phyloP scores from a whole-genome alignment of 1,140 invertebrate species.

The Scaptomyza hsui region DNA sequence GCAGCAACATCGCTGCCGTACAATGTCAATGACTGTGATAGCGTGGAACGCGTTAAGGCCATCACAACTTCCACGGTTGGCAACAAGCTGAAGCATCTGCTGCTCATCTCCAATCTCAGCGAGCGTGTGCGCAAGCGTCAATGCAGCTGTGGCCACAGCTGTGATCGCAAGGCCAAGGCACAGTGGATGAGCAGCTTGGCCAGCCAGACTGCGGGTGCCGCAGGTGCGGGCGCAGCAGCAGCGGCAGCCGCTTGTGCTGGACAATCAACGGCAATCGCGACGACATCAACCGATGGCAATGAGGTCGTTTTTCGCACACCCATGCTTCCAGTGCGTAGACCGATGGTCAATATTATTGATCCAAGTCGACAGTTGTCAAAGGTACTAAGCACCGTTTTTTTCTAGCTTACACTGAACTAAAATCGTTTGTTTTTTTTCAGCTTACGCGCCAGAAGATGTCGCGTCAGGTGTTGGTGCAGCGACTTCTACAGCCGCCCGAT shows the following conservation, averaged over 20 bases:
- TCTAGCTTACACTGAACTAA: too few species aligned
- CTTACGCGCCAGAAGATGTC: slow-evolving; percentile 72
- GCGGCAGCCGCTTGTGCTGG: not conserved
- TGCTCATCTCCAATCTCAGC: slow-evolving; percentile 79
- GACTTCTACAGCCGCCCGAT: slow-evolving; percentile 59
- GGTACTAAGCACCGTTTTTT: too few species aligned
- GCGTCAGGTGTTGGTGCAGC: slow-evolving; percentile 73
- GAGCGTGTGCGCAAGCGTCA: slow-evolving; percentile 77
- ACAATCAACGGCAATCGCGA: slow-evolving; percentile 1
- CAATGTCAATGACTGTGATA: slow-evolving; percentile 78
- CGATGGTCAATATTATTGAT: slow-evolving; percentile 68
- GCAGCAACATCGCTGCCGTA: slow-evolving; percentile 59
- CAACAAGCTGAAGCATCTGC: slow-evolving; percentile 80
- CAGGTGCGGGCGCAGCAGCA: too few species aligned
- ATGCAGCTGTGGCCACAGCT: slow-evolving; percentile 78
- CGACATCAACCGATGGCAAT: not conserved
- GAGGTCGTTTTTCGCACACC: slow-evolving; percentile 72
- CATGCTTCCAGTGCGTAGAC: slow-evolving; percentile 67
- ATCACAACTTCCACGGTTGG: slow-evolving; percentile 66
- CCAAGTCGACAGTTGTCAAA: slow-evolving; percentile 64
- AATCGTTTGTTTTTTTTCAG: slow-evolving; percentile 21
- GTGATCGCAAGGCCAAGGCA: slow-evolving; percentile 70
- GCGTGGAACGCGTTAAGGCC: slow-evolving; percentile 69
- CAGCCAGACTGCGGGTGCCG: too few species aligned
- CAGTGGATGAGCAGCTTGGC: slow-evolving; percentile 49